Evolutionary conservation across 2,113 vertebrate species (phyloP).

Genomic region (Ovibos moschatus): DNA sequence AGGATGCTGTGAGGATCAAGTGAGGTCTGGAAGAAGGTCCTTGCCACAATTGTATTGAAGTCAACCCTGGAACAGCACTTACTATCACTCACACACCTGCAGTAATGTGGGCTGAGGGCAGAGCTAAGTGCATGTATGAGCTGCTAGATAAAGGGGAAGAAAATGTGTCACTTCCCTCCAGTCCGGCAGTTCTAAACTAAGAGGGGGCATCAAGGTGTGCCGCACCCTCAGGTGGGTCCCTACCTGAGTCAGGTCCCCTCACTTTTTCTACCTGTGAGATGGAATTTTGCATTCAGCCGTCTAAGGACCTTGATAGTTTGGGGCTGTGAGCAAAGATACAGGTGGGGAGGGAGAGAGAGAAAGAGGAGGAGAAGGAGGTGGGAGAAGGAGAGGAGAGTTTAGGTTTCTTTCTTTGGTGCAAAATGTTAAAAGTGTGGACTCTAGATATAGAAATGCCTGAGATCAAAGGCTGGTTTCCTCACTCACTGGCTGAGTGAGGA

Average conservation of each 20-base stretch:
- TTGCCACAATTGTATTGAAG: not conserved
- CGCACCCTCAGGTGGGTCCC: not conserved
- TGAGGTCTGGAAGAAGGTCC: not conserved
- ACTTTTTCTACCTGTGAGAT: not conserved
- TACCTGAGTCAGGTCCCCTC: not conserved
- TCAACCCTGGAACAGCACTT: not conserved
- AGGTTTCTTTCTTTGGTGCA: not conserved
- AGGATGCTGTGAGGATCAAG: not conserved
- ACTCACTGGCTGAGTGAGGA: not conserved
- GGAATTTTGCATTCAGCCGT: not conserved
- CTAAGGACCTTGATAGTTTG: not conserved
- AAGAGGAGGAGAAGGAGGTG: no score
- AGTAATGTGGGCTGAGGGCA: fast-evolving
- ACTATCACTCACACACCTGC: not conserved
- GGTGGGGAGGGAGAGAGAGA: not conserved
- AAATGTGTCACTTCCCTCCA: not conserved
- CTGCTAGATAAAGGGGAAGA: not conserved
- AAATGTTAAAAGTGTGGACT: not conserved
- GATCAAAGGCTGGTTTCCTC: not conserved
- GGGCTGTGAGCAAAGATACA: not conserved
- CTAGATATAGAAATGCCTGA: not conserved
- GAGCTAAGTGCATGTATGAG: not conserved
- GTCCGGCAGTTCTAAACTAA: not conserved
- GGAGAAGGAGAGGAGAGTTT: no score
- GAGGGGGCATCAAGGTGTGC: not conserved